Base-by-base conservation (phyloP, 2,888 invertebrate genomes). In the Ferdinandea cuprea region DNA sequence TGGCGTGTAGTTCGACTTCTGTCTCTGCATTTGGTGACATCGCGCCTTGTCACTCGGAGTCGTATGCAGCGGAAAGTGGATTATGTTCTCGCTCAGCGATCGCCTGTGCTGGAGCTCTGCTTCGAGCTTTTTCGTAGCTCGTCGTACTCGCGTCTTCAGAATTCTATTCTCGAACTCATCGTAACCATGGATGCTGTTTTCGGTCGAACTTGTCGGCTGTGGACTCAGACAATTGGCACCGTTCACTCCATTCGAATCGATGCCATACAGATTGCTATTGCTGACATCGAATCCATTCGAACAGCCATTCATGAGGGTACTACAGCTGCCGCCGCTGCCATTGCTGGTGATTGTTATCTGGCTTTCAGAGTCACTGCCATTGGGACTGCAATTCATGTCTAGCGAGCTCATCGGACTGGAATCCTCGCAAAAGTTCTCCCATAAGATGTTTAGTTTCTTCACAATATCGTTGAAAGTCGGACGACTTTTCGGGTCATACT, bases 401-500 rank as follows among this genome's bases (percentile, higher is more conserved):
- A 90, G 85, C 3, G 91, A 91, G 69, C 88, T 90, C 13, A 90
- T 63, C 7, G 90, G 90, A 86, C 90, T 90, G 19, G 86, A 87
- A 61, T 89, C 89, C 71, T 89, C 88, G 48, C 88, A 88, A 65
- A 88, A 88, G 85, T 90, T 91, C 65, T 94, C 94, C 89, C 94
- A 92, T 81, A 95, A 92, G 87, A 93, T 93, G 78, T 92, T 92
- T 85, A 95, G 91, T 89, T 93, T 94, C 87, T 93, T 92, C 87
- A 94, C 94, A 89, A 96, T 95, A 90, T 97, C 97, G 44, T 93
- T 93, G 92, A 98, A 98, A 87, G 95, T 94, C 77, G 98, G 98
- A 87, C 98, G 94, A 89, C 95, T 96, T 89, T 95, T 95, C 25
- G 97, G 95, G 90, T 98, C 97, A 91, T 96, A 96, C 97, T 97